Conservation (phyloP, 2,888 invertebrate species). For the Drymonia ruficornis region DNA sequence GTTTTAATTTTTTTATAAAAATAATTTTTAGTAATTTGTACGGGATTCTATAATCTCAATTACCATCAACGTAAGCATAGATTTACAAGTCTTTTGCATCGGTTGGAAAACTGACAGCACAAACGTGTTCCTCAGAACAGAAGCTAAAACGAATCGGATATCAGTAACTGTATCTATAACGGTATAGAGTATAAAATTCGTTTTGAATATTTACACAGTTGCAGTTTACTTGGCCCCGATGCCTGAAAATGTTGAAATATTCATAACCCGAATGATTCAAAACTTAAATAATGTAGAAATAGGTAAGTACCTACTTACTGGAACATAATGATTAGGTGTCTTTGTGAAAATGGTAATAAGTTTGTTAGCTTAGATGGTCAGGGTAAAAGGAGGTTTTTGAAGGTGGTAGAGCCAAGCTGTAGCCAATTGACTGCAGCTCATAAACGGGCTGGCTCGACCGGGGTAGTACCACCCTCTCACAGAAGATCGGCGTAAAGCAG, state of each 20-base stretch:
- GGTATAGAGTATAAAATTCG: conserved; percentile 18
- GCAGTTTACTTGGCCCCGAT: conserved; percentile 13
- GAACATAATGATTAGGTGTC: conserved; percentile 22
- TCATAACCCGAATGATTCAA: conserved; percentile 12
- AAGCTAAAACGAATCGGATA: neutral
- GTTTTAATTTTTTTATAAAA: too few relatives aligned
- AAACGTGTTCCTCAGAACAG: neutral
- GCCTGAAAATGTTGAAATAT: conserved; percentile 19
- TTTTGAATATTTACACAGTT: conserved; percentile 30
- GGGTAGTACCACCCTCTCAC: too few relatives aligned
- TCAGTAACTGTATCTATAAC: neutral
- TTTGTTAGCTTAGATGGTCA: neutral
- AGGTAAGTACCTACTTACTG: conserved; percentile 7
- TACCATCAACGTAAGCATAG: too few relatives aligned
- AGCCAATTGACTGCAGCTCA: too few relatives aligned
- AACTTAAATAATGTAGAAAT: conserved; percentile 10
- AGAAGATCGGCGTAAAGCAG: too few relatives aligned
- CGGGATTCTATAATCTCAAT: too few relatives aligned
- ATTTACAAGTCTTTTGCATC: too few relatives aligned
- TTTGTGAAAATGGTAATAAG: conserved; percentile 3
- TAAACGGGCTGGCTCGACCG: too few relatives aligned
- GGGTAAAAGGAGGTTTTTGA: neutral
- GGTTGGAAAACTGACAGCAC: too few relatives aligned
- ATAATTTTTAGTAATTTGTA: too few relatives aligned
- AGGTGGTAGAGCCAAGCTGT: too few relatives aligned